Evolutionary conservation across 1,140 invertebrate genomes (phyloP).

Genomic region (Triops longicaudatus): DNA sequence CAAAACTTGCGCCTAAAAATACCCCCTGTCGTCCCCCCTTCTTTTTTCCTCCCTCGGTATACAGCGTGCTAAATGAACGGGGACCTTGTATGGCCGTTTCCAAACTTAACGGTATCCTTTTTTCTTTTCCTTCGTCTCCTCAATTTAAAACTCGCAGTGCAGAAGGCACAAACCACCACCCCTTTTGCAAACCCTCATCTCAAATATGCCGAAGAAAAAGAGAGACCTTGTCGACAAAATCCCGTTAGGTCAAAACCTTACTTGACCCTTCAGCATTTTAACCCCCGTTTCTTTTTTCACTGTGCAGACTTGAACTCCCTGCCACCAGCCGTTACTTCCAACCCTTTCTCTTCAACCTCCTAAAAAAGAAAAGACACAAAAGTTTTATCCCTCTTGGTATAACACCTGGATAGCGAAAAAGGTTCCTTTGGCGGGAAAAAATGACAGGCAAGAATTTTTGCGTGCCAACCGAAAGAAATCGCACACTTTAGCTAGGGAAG

Average conservation of each 20-base stretch:
- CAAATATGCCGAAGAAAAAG: not conserved
- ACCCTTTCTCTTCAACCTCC: no score
- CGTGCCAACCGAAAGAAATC: no score
- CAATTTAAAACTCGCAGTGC: not conserved
- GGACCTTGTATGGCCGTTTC: not conserved
- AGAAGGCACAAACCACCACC: not conserved
- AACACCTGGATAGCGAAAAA: no score
- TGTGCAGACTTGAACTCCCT: not conserved
- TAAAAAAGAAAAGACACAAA: no score
- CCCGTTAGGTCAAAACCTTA: slow-evolving; percentile 7
- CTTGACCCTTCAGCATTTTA: not conserved
- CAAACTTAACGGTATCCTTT: slow-evolving; percentile 10
- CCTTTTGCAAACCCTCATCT: not conserved
- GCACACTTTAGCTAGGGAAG: no score
- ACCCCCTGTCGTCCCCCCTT: not conserved
- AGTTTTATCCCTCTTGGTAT: no score
- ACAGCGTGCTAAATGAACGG: not conserved
- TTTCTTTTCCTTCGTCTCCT: not conserved
- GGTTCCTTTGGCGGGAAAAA: no score
- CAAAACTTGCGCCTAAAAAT: no score
- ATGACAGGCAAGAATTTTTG: no score
- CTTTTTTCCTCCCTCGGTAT: not conserved
- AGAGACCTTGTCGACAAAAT: not conserved
- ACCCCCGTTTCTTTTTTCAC: not conserved
- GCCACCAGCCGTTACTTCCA: no score